Conservation (phyloP, 2,113 vertebrate species). For the Phyllostomus hastatus region DNA sequence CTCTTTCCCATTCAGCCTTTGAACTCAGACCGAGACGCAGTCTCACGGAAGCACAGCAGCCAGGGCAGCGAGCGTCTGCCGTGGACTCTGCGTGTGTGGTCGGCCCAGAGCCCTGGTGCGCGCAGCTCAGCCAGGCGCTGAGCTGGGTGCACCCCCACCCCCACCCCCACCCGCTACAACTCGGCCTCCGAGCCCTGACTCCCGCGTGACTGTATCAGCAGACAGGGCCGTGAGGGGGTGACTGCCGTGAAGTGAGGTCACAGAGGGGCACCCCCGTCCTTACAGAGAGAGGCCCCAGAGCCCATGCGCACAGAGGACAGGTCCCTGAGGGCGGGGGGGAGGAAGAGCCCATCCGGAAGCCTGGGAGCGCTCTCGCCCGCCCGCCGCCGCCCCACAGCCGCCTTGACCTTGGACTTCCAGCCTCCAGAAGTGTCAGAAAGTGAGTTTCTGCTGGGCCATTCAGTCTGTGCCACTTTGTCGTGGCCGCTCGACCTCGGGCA, state of each 20-base stretch:
- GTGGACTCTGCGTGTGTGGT: background rate
- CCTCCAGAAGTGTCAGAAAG: background rate
- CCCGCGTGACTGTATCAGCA: background rate
- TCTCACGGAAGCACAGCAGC: background rate
- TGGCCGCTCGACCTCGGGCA: background rate
- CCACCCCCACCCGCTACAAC: background rate
- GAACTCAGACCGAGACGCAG: background rate
- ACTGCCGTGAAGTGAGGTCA: background rate
- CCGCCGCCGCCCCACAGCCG: background rate
- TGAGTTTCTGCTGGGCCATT: background rate
- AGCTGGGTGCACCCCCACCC: too few relatives aligned
- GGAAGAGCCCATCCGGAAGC: background rate
- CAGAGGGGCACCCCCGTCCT: background rate
- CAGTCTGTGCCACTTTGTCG: background rate
- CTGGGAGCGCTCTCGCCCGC: too few relatives aligned
- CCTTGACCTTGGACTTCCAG: background rate
- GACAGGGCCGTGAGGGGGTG: background rate
- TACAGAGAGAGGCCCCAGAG: background rate
- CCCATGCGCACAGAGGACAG: background rate
- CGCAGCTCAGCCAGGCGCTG: background rate
- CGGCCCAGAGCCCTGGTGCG: background rate
- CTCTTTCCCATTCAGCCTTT: background rate
- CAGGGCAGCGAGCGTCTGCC: background rate
- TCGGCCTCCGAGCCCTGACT: background rate
- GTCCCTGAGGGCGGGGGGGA: background rate